Conservation (phyloP, 2,113 vertebrate genomes). For the Daubentonia madagascariensis region DNA sequence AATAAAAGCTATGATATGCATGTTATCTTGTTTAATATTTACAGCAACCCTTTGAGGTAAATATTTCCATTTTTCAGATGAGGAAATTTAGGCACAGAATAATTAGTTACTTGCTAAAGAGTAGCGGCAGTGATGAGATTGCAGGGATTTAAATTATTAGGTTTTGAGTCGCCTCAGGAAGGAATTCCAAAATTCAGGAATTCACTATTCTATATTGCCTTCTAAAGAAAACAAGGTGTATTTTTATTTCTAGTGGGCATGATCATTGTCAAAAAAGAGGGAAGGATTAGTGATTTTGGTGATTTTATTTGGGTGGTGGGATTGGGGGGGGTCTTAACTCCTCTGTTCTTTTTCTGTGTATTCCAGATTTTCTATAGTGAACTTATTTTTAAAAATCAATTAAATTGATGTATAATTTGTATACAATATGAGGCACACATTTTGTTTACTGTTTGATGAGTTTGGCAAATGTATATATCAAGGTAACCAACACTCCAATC, state of each 20-base stretch:
- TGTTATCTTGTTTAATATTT: neutral
- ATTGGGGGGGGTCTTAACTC: neutral
- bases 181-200: neutral
- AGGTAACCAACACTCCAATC: neutral
- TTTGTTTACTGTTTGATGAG: neutral
- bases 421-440: neutral
- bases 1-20: neutral
- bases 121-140: neutral
- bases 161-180: neutral
- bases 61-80: neutral
- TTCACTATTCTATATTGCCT: neutral
- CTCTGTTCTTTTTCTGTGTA: neutral
- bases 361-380: neutral
- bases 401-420: neutral
- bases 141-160: neutral
- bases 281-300: neutral
- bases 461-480: neutral
- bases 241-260: neutral
- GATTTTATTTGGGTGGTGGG: neutral
- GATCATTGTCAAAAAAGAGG: neutral
- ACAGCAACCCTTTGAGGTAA: neutral
- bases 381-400: constrained; percentile 1
- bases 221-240: neutral
- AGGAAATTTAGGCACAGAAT: neutral
- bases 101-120: neutral